Conservation (phyloP, 2,888 invertebrate genomes). For the Tenthredo scrophulariae region DNA sequence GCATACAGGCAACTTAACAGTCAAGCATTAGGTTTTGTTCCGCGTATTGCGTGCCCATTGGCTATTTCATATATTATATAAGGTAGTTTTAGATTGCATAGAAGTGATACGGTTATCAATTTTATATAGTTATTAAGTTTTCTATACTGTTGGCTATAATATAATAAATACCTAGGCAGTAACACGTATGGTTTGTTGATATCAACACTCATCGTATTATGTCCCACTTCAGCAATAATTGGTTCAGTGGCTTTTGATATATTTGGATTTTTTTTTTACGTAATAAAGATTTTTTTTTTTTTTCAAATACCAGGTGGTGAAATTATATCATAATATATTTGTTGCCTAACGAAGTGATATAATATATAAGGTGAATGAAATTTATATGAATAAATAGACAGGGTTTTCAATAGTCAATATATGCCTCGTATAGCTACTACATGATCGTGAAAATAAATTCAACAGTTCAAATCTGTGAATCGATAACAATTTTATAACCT, state of each 20-base stretch:
- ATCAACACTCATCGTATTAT: neutral
- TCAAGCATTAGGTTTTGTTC: too few relatives aligned
- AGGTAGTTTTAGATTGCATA: neutral
- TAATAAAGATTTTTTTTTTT: neutral
- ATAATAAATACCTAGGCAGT: neutral
- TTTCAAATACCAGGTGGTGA: neutral
- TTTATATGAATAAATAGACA: neutral
- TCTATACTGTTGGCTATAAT: neutral
- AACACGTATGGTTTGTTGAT: neutral
- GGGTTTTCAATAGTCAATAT: neutral
- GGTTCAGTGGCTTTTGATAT: neutral
- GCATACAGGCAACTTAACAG: too few relatives aligned
- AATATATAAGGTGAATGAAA: neutral
- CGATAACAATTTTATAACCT: neutral
- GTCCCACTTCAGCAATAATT: neutral
- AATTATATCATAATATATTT: neutral
- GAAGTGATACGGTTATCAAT: slow-evolving; percentile 29
- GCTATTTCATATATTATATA: too few relatives aligned
- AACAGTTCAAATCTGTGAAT: neutral
- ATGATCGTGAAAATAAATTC: neutral
- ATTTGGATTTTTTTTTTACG: neutral
- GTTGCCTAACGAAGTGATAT: neutral
- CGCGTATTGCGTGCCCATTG: too few relatives aligned
- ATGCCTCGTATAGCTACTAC: neutral
- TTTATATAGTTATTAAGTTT: neutral